Conservation (phyloP, 2,888 invertebrate genomes). For the Lepidonotus clava region DNA sequence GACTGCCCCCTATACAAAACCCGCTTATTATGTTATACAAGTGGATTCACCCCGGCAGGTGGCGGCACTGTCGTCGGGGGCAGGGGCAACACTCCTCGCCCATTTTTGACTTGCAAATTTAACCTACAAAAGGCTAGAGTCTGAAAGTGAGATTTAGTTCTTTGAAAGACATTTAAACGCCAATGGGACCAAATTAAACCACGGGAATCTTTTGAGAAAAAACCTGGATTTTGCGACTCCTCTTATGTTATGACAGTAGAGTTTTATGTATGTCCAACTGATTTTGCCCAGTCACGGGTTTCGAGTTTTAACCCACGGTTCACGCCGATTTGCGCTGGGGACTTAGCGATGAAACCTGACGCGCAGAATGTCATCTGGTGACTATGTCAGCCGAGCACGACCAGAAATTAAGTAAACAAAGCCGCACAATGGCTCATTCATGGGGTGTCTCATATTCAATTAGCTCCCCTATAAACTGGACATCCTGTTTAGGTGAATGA, state of each 20-base stretch:
- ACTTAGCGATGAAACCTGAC: conserved; percentile 42
- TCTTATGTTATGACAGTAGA: too few species aligned
- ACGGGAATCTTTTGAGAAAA: too few species aligned
- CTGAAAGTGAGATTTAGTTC: neutral
- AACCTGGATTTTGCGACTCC: too few species aligned
- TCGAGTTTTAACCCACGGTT: conserved; percentile 23
- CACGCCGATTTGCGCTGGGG: neutral
- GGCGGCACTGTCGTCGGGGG: conserved; percentile 1
- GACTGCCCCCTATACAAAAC: conserved; percentile 4
- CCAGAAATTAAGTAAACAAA: conserved; percentile 47
- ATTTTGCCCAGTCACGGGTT: conserved; percentile 29
- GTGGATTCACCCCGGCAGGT: conserved; percentile 44
- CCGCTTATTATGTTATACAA: conserved; percentile 47
- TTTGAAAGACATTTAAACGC: too few species aligned
- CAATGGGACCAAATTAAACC: too few species aligned
- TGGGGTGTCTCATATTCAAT: conserved; percentile 45
- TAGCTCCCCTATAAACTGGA: conserved; percentile 6
- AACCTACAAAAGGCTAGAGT: neutral
- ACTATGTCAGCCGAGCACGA: neutral
- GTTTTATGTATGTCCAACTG: conserved; percentile 23
- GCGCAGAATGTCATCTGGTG: conserved; percentile 37
- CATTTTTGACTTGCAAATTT: conserved; percentile 14
- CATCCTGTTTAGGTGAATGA: conserved; percentile 30
- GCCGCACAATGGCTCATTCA: conserved; percentile 32
- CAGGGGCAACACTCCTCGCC: neutral